Evolutionary conservation across 1,140 invertebrate genomes (phyloP).

Genomic region (Nephotettix cincticeps): DNA sequence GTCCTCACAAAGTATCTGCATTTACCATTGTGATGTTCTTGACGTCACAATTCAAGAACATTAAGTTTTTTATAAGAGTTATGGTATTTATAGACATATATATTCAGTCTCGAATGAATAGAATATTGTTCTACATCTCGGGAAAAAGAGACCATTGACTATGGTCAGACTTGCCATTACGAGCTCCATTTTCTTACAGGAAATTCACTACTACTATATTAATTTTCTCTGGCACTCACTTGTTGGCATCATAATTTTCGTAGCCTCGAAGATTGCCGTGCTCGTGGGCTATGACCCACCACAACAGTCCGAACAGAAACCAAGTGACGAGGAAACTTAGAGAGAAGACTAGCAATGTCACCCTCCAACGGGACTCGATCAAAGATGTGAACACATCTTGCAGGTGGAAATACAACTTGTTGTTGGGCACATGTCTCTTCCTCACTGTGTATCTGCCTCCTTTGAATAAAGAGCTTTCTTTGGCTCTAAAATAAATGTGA

Average conservation of each 20-base stretch:
- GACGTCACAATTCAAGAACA: no score
- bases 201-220: no score
- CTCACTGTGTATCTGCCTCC: not conserved
- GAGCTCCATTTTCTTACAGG: no score
- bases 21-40: no score
- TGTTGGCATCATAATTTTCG: conserved; percentile 35
- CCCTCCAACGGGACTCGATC: conserved; percentile 62
- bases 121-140: no score
- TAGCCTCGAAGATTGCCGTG: conserved; percentile 61
- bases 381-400: conserved; percentile 52
- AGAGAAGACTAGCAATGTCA: conserved; percentile 64
- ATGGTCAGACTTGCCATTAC: no score
- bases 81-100: no score
- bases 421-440: not conserved
- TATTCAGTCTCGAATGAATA: no score
- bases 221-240: no score
- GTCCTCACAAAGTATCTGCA: no score
- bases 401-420: not conserved
- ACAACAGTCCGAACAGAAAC: conserved; percentile 63
- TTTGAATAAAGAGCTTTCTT: not conserved
- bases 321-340: conserved; percentile 64
- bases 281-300: conserved; percentile 58
- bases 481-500: not conserved
- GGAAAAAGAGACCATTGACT: no score
- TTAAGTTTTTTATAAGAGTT: no score